A percentile compares a stretch with the other conserved stretches of the same genome.
These are phyloP conservation scores for Scaptomyza tumidula DNA, from an alignment of 2,888 invertebrate genomes.

Conservation along the genomic window DNA sequence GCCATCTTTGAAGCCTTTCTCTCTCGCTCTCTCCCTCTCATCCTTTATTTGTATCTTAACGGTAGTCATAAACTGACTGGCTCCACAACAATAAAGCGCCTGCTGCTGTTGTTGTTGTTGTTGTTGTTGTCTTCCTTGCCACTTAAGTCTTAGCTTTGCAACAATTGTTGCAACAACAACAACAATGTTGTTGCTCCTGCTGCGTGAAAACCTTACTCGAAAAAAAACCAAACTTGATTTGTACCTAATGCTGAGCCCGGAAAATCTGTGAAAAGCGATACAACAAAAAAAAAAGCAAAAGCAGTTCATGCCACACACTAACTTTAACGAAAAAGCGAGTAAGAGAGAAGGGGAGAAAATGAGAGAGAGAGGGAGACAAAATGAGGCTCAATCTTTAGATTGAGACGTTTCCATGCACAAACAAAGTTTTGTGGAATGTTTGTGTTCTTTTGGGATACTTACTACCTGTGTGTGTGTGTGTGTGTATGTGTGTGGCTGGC, in stretches of 20 bases:
- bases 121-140: slow-evolving; percentile 34
- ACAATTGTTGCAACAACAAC: slow-evolving; percentile 24
- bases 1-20: background rate
- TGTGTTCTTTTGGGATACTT: slow-evolving; percentile 12
- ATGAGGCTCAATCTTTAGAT: slow-evolving; percentile 27
- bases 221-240: slow-evolving; percentile 51
- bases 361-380: background rate
- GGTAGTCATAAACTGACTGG: slow-evolving; percentile 71
- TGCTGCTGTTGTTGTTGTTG: background rate
- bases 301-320: slow-evolving; percentile 34
- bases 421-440: slow-evolving; percentile 51
- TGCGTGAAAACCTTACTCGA: slow-evolving; percentile 7
- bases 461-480: slow-evolving; percentile 7
- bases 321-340: background rate
- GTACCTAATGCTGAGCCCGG: slow-evolving; percentile 49
- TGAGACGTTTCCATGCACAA: slow-evolving; percentile 62
- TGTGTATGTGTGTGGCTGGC: slow-evolving; percentile 21
- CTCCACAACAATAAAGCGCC: slow-evolving; percentile 47
- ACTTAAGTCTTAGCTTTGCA: slow-evolving; percentile 51
- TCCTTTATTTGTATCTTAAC: slow-evolving; percentile 53
- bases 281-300: slow-evolving; percentile 65
- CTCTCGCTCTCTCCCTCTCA: background rate
- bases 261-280: slow-evolving; percentile 79
- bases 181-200: slow-evolving; percentile 3
- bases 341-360: background rate